Percentiles rank a stretch among this genome's conserved stretches.
phyloP scores from a whole-genome alignment of 2,113 vertebrate genomes.

The Taurulus bubalis region DNA sequence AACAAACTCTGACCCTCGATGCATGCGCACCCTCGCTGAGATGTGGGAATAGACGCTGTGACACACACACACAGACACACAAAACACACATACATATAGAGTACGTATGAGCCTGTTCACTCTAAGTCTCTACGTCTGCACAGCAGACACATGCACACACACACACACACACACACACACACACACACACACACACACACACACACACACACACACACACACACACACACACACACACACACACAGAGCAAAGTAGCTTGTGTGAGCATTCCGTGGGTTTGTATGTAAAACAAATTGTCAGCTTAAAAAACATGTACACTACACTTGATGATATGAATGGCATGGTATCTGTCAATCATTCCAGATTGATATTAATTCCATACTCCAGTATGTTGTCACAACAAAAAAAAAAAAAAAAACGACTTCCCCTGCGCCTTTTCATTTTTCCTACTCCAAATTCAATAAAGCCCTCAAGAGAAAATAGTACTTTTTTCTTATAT shows the following conservation, averaged over 20 bases:
- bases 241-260: neutral
- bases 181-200: neutral
- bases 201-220: neutral
- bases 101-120: neutral
- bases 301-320: neutral
- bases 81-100: neutral
- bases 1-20: conserved; percentile 69
- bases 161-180: neutral
- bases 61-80: neutral
- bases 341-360: neutral
- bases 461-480: conserved; percentile 49
- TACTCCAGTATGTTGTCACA: neutral
- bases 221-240: neutral
- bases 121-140: too few species aligned
- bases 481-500: conserved; percentile 51
- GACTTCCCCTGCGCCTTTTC: conserved; percentile 7
- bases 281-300: neutral
- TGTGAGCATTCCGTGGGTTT: neutral
- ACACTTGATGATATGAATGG: neutral
- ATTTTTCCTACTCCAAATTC: conserved; percentile 41
- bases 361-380: neutral
- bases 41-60: conserved; percentile 41
- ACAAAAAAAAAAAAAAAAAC: neutral
- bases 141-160: neutral
- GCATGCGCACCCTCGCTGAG: conserved; percentile 38